Evolutionary conservation across 2,113 vertebrate genomes (phyloP).

Genomic region (Stercorarius parasiticus): DNA sequence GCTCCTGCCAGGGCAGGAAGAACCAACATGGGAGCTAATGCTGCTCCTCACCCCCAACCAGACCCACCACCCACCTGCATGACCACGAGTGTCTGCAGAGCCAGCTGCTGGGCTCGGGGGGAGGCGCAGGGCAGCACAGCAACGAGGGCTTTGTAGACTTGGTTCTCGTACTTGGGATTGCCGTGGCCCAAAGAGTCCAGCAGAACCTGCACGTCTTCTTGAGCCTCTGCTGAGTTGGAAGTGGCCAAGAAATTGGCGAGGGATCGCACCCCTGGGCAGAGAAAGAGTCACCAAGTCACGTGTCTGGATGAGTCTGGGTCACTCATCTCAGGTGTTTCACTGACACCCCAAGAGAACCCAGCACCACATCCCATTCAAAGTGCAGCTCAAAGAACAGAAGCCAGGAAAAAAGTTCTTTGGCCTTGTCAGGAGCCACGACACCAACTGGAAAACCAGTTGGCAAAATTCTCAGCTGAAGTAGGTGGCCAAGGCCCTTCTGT

Average conservation of each 20-base stretch:
- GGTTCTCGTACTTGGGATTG: slow-evolving; percentile 82
- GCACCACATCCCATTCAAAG: not conserved
- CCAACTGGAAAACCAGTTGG: not conserved
- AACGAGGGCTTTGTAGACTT: slow-evolving; percentile 81
- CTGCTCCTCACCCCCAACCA: rapidly evolving
- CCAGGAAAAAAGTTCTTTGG: not conserved
- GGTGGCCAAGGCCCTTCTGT: not conserved
- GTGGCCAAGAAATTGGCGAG: slow-evolving; percentile 76
- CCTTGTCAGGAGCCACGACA: not conserved
- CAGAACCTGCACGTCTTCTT: slow-evolving; percentile 71
- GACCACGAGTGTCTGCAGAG: slow-evolving; percentile 72
- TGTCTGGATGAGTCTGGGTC: not conserved
- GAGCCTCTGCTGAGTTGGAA: slow-evolving; percentile 74
- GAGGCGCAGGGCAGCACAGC: slow-evolving; percentile 70
- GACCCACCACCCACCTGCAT: slow-evolving; percentile 73
- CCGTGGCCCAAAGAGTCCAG: slow-evolving; percentile 76
- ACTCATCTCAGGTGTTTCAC: not conserved
- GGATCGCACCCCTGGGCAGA: slow-evolving; percentile 72
- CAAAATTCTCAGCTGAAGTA: not conserved
- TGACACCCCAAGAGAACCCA: not conserved
- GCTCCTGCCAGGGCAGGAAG: not conserved
- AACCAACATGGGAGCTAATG: rapidly evolving
- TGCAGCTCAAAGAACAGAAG: not conserved
- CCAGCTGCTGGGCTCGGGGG: slow-evolving; percentile 76
- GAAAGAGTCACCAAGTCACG: not conserved